These are phyloP conservation scores for Lophochroa leadbeateri DNA, from an alignment of 2,113 vertebrate species.

Conservation along the genomic window DNA sequence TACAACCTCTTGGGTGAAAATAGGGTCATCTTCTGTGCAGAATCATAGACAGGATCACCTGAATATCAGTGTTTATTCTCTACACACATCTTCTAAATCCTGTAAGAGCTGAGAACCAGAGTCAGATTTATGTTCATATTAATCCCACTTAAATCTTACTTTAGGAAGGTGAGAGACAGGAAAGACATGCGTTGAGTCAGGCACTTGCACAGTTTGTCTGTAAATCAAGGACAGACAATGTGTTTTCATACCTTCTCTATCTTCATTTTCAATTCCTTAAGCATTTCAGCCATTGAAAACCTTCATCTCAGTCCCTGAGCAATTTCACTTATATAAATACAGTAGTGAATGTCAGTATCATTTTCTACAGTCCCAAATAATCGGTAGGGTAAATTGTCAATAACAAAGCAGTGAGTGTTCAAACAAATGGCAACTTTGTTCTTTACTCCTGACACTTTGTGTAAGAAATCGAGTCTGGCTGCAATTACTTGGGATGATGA, in stretches of 20 bases:
- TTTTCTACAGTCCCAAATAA: neutral
- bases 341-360: neutral
- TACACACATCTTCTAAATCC: neutral
- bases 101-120: neutral
- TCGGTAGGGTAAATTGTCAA: conserved; percentile 4
- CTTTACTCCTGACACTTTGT: neutral
- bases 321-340: conserved; percentile 14
- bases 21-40: neutral
- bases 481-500: neutral
- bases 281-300: neutral
- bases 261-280: conserved; percentile 2
- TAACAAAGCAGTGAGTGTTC: conserved; percentile 11
- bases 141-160: conserved; percentile 7
- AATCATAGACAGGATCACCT: neutral
- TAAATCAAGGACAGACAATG: conserved; percentile 16
- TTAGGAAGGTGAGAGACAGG: neutral
- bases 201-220: neutral
- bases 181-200: neutral
- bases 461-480: neutral
- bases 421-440: neutral
- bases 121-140: neutral
- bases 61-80: neutral
- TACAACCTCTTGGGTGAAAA: neutral
- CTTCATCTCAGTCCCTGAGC: neutral
- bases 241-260: neutral